Percentiles rank a stretch among this genome's conserved stretches.
phyloP scores from a whole-genome alignment of 35 echinoderm and acorn worm species.

The Ptychodera flava region DNA sequence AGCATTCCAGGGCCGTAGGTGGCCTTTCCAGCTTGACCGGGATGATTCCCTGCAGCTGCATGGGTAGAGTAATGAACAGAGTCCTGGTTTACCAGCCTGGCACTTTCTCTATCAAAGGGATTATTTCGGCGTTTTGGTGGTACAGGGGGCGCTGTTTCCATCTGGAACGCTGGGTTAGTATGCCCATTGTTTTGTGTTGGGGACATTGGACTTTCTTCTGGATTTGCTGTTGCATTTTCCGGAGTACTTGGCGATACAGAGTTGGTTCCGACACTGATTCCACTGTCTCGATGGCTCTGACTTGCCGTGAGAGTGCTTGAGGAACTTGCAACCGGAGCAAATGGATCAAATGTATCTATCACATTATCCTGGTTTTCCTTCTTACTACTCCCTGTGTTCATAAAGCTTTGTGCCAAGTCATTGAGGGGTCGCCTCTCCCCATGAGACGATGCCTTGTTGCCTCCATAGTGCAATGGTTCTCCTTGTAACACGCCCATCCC shows the following conservation, averaged over 20 bases:
- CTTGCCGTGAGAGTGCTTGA: not conserved
- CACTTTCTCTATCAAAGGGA: not conserved
- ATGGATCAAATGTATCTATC: not conserved
- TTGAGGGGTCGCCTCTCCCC: not conserved
- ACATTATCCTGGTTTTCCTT: not conserved
- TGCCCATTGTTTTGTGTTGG: not conserved
- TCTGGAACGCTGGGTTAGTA: not conserved
- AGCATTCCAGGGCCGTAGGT: not conserved
- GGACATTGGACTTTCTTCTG: not conserved
- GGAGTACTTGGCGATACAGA: not conserved
- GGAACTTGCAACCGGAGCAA: not conserved
- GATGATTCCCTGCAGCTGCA: no score
- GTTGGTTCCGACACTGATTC: not conserved
- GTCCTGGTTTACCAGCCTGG: no score
- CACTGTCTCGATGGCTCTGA: not conserved
- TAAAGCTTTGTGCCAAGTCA: not conserved
- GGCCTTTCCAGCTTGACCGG: not conserved
- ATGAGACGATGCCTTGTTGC: not conserved
- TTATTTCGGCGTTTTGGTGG: not conserved
- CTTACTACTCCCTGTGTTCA: not conserved
- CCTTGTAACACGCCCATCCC: not conserved
- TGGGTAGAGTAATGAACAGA: no score
- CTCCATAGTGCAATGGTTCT: not conserved
- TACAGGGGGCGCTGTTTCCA: not conserved
- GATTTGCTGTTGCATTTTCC: not conserved